Percentiles rank a stretch among this genome's conserved stretches.
These are phyloP conservation scores for Autographa pulchrina DNA, from an alignment of 2,888 invertebrate genomes.

Conservation along the genomic window DNA sequence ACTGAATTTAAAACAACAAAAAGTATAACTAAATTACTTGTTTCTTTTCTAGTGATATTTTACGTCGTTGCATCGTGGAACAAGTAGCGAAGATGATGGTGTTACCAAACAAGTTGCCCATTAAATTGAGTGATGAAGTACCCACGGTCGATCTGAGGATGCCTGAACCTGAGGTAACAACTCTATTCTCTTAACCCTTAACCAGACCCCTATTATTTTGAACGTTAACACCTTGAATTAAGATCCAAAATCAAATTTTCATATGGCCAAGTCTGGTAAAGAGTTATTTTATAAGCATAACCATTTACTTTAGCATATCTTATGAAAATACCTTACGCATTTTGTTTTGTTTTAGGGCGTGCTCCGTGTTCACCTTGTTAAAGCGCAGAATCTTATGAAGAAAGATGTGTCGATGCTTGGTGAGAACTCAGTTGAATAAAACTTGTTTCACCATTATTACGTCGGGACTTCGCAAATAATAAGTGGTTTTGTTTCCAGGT, in stretches of 20 bases:
- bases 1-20: too few relatives aligned
- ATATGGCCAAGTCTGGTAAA: too few relatives aligned
- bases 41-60: slow-evolving; percentile 92
- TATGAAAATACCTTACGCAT: background rate
- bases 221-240: too few relatives aligned
- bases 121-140: slow-evolving; percentile 95
- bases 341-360: slow-evolving; percentile 92
- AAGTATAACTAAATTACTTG: too few relatives aligned
- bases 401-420: slow-evolving; percentile 98
- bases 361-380: slow-evolving; percentile 97
- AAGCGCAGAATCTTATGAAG: slow-evolving; percentile 98
- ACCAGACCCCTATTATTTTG: too few relatives aligned
- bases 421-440: slow-evolving; percentile 69
- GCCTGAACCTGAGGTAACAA: slow-evolving; percentile 96
- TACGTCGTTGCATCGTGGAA: slow-evolving; percentile 96
- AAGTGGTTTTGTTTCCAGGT: slow-evolving; percentile 84
- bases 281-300: background rate
- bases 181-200: background rate
- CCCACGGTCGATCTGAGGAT: slow-evolving; percentile 95
- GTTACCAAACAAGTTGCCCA: slow-evolving; percentile 97
- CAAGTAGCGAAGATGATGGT: slow-evolving; percentile 98
- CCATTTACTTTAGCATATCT: background rate
- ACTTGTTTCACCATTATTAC: background rate
- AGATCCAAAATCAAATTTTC: too few relatives aligned
- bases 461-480: background rate